These are phyloP conservation scores for Catamblyrhynchus diadema DNA, from an alignment of 2,797 vertebrate genomes.

Conservation along the genomic window DNA sequence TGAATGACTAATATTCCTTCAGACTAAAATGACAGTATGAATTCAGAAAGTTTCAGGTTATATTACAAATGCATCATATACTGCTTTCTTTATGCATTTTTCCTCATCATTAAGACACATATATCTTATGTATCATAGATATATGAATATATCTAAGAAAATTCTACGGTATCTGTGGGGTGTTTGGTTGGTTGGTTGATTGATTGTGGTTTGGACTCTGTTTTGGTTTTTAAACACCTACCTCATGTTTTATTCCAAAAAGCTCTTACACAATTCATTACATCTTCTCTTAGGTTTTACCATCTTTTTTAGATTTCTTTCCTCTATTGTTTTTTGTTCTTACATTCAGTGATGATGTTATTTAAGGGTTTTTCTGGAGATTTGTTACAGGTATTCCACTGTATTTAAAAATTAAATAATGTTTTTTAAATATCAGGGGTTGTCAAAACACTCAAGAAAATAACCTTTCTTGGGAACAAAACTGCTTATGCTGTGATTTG, in stretches of 20 bases:
- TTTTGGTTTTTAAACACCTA: background rate
- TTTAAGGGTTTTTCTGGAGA: background rate
- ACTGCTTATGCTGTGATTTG: background rate
- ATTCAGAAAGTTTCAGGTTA: background rate
- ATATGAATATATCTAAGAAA: background rate
- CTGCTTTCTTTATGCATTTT: background rate
- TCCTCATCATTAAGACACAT: background rate
- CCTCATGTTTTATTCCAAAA: background rate
- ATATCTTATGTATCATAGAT: too few species aligned
- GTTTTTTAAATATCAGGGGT: background rate
- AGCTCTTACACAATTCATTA: background rate
- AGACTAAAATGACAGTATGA: background rate
- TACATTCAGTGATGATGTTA: background rate
- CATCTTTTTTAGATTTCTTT: background rate
- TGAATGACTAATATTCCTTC: background rate
- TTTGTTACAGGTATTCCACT: background rate
- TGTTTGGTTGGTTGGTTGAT: background rate
- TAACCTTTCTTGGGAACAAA: background rate
- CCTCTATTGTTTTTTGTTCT: background rate
- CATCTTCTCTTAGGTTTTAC: background rate
- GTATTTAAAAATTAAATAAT: background rate
- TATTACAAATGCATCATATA: background rate
- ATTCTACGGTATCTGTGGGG: accelerated
- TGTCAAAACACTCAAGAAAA: background rate
- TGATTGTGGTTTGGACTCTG: background rate